Evolutionary conservation across 2,797 vertebrate species (phyloP), one percentile per base, ranked within the genome.

Genomic region (Pogoniulus pusillus): DNA sequence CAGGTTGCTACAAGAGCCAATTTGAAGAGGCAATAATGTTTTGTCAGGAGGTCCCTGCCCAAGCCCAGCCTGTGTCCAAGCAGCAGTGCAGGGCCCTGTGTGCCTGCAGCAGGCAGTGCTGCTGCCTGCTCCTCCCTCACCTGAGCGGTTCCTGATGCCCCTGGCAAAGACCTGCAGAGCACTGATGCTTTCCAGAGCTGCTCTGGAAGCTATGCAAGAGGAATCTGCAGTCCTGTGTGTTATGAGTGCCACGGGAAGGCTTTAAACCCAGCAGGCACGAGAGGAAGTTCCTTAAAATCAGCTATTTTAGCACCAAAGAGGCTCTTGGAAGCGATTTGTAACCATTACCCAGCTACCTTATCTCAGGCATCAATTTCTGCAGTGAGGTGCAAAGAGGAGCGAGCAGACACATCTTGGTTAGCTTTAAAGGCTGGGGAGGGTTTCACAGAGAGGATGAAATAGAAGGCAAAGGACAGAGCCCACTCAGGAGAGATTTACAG

Each of bases 341-440:
- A 94, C 94, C 93, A 87, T 94, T 93, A 94, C 77, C 75, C 68
- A 77, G 93, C 92, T 83, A 71, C 91, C 92, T 92, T 93, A 90
- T 64, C 92, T 87, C 85, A 90, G 92, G 79, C 81, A 96, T 95
- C 94, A 95, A 93, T 96, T 96, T 96, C 91, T 88, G 81, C 32
- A 74, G 81, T 71, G 90, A 95, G 73, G 60, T 90, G 70, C 91
- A 82, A 93, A 92, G 15, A 90, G 87, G 90, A 96, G 95, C 86
- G n/a, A n/a, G n/a, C 82, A 78, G 65, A 89, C 91, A 94, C 95
- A 95, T 95, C 91, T 96, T 93, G 80, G 96, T 96, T 93, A 94
- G 87, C 82, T 96, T 84, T 45, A 66, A 82, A 92, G 79, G 69
- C 43, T 16, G 39, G 79, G 22, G 27, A 62, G 92, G 37, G 66